phyloP scores from a whole-genome alignment of 2,888 invertebrate species.

The Carterocephalus palaemon region DNA sequence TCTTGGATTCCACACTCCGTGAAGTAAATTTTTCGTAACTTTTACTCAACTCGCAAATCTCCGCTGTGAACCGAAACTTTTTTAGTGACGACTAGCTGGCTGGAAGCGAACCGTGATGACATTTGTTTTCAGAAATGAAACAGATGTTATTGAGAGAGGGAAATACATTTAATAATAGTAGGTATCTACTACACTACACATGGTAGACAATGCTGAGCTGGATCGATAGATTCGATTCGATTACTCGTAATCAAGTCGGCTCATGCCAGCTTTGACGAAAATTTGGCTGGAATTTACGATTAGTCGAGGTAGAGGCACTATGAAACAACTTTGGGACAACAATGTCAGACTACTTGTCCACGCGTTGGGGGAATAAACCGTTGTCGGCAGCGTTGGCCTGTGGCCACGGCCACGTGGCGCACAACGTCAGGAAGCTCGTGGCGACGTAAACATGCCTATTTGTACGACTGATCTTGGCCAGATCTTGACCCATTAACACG shows the following conservation, averaged over 20 bases:
- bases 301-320: no score
- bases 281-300: no score
- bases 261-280: no score
- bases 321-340: no score
- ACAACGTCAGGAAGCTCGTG: constrained; percentile 51
- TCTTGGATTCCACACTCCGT: constrained; percentile 26
- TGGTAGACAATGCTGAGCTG: no score
- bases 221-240: no score
- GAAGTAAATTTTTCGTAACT: constrained; percentile 29
- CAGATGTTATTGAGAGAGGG: constrained; percentile 4
- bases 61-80: constrained; percentile 11
- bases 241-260: no score
- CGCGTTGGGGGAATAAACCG: constrained; percentile 16
- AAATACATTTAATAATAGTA: no score
- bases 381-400: constrained; percentile 43
- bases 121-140: constrained; percentile 9
- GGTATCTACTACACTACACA: no score
- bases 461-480: constrained; percentile 75
- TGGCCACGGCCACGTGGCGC: constrained; percentile 49
- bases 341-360: constrained; percentile 8
- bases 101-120: constrained; percentile 13
- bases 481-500: constrained; percentile 78
- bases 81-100: constrained; percentile 13
- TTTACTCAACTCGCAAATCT: constrained; percentile 25
- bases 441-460: constrained; percentile 68